phyloP scores from a whole-genome alignment of 2,888 invertebrate species.

The Notodonta dromedarius region DNA sequence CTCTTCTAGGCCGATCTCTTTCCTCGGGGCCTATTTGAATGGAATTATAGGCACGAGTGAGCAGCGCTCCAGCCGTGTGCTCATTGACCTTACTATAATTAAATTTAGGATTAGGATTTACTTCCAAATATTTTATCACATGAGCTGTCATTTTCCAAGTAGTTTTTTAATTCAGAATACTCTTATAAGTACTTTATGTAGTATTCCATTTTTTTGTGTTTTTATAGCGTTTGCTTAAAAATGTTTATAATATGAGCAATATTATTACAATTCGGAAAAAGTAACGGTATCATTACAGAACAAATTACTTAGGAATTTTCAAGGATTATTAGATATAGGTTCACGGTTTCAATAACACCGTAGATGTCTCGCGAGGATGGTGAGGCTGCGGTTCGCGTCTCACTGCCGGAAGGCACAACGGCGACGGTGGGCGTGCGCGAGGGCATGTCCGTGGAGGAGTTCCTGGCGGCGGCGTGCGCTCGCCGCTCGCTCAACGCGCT shows the following conservation, averaged over 20 bases:
- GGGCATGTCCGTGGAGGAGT: slow-evolving; percentile 97
- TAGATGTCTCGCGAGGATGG: slow-evolving; percentile 95
- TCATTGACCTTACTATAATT: slow-evolving; percentile 32
- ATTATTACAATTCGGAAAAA: neutral
- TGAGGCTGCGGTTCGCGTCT: slow-evolving; percentile 95
- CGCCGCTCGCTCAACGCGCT: slow-evolving; percentile 96
- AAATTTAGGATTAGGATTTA: slow-evolving; percentile 37
- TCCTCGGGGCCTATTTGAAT: slow-evolving; percentile 30
- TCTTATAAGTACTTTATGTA: too few species aligned
- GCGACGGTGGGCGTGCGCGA: slow-evolving; percentile 95
- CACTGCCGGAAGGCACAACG: slow-evolving; percentile 92
- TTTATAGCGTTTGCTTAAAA: too few species aligned
- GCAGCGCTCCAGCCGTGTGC: slow-evolving; percentile 24
- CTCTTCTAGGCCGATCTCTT: slow-evolving; percentile 20
- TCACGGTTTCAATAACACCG: too few species aligned
- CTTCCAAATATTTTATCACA: neutral
- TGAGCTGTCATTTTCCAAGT: neutral
- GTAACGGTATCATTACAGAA: too few species aligned
- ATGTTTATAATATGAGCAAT: neutral
- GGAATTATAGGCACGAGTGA: slow-evolving; percentile 30
- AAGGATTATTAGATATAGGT: too few species aligned
- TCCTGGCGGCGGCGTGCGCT: slow-evolving; percentile 95
- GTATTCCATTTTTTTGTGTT: too few species aligned
- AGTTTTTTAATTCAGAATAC: slow-evolving; percentile 19
- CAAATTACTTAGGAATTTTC: too few species aligned